Conservation (phyloP, 1,140 invertebrate genomes). For the Globodera ellingtonae region DNA sequence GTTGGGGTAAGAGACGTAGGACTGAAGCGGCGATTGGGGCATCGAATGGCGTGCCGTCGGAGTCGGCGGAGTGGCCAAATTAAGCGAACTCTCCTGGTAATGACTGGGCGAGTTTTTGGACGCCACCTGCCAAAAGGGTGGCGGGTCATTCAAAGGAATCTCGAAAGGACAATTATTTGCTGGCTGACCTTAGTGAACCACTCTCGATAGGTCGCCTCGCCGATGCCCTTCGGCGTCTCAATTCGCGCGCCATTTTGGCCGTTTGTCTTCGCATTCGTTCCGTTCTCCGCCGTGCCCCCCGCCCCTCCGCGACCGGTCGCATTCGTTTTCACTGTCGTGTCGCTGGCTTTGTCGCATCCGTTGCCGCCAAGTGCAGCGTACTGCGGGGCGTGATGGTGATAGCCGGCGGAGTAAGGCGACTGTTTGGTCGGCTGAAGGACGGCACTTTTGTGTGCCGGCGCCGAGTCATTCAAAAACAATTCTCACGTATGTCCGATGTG, state of each 20-base stretch:
- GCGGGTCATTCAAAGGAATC: conserved; percentile 10
- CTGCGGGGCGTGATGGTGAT: conserved; percentile 34
- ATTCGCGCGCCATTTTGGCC: conserved; percentile 25
- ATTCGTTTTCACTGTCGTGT: conserved; percentile 45
- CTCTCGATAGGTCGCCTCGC: conserved; percentile 62
- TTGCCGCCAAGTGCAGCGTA: conserved; percentile 34
- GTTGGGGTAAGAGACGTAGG: conserved; percentile 60
- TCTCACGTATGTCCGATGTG: conserved; percentile 47
- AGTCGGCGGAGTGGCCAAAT: conserved; percentile 37
- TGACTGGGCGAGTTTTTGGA: conserved; percentile 57
- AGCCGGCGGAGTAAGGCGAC: conserved; percentile 7
- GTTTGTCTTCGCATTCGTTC: conserved; percentile 10
- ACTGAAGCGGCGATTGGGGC: conserved; percentile 25
- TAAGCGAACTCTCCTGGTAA: conserved; percentile 48
- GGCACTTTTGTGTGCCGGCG: background rate
- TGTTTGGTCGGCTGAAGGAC: conserved; percentile 16
- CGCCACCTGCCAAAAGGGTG: conserved; percentile 46
- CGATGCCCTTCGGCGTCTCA: conserved; percentile 56
- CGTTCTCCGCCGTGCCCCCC: conserved; percentile 17
- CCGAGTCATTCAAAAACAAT: background rate
- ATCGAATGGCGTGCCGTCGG: conserved; percentile 13
- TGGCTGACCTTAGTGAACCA: conserved; percentile 52
- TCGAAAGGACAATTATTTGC: conserved; percentile 1
- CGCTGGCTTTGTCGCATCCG: conserved; percentile 43
- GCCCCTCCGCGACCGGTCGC: conserved; percentile 23